Evolutionary conservation across 2,888 invertebrate species (phyloP).

Genomic region (Camptogramma bilineatum): DNA sequence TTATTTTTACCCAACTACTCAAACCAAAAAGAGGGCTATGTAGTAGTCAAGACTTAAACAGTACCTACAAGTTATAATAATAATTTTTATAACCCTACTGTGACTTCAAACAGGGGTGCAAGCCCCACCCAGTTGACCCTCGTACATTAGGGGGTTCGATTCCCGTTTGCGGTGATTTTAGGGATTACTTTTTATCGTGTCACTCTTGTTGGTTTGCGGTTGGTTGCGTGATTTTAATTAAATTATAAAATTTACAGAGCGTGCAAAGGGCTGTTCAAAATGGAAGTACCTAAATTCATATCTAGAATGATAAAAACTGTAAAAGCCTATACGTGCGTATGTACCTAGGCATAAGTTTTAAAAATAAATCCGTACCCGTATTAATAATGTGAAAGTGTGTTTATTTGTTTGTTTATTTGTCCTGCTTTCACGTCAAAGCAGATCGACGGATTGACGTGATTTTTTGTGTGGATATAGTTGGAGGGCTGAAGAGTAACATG

Average conservation of each 20-base stretch:
- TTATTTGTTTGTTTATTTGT: too few species aligned
- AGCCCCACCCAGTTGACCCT: slow-evolving; percentile 59
- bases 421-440: too few species aligned
- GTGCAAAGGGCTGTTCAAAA: background rate
- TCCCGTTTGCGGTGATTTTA: slow-evolving; percentile 50
- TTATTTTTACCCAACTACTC: background rate
- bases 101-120: slow-evolving; percentile 41
- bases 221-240: slow-evolving; percentile 40
- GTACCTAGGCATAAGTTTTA: too few species aligned
- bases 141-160: slow-evolving; percentile 48
- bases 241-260: slow-evolving; percentile 16
- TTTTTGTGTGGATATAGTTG: too few species aligned
- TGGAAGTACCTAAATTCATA: background rate
- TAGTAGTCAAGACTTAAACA: background rate
- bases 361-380: too few species aligned
- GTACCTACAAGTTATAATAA: slow-evolving; percentile 40
- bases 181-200: slow-evolving; percentile 46
- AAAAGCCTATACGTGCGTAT: too few species aligned
- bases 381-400: too few species aligned
- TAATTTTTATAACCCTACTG: slow-evolving; percentile 39
- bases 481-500: too few species aligned
- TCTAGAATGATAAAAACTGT: background rate
- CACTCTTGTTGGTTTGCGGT: slow-evolving; percentile 33
- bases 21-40: background rate
- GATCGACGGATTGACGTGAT: too few species aligned